Conservation (phyloP, 2,113 vertebrate species). For the Muntiacus muntjak region DNA sequence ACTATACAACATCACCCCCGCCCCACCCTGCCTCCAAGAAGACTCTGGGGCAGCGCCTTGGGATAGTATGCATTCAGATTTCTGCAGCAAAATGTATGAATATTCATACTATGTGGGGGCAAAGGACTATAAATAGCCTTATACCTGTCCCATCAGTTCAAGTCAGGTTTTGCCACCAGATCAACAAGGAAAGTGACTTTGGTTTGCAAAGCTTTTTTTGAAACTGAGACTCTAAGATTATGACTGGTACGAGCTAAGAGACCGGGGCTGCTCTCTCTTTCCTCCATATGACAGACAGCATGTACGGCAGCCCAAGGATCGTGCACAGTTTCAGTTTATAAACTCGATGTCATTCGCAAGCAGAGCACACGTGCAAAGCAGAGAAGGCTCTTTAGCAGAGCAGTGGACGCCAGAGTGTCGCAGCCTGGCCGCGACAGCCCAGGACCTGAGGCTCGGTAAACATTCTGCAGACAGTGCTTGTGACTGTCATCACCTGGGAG, state of each 20-base stretch:
- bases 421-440: rapidly evolving
- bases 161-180: background rate
- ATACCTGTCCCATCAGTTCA: rapidly evolving
- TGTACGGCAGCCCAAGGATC: rapidly evolving
- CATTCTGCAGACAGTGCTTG: rapidly evolving
- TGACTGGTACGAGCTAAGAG: rapidly evolving
- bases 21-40: rapidly evolving
- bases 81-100: background rate
- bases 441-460: rapidly evolving
- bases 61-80: rapidly evolving
- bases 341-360: background rate
- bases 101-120: too few species aligned
- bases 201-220: background rate
- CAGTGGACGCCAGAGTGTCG: rapidly evolving
- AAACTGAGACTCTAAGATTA: background rate
- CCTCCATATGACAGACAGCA: rapidly evolving
- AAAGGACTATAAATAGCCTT: background rate
- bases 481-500: background rate
- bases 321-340: rapidly evolving
- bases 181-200: background rate
- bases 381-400: background rate
- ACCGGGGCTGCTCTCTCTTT: background rate
- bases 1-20: rapidly evolving
- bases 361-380: rapidly evolving
- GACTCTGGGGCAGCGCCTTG: background rate